A percentile compares a stretch with the other conserved stretches of the same genome.
These are phyloP conservation scores for Gulo gulo DNA, from an alignment of 2,113 vertebrate genomes.

Conservation along the genomic window DNA sequence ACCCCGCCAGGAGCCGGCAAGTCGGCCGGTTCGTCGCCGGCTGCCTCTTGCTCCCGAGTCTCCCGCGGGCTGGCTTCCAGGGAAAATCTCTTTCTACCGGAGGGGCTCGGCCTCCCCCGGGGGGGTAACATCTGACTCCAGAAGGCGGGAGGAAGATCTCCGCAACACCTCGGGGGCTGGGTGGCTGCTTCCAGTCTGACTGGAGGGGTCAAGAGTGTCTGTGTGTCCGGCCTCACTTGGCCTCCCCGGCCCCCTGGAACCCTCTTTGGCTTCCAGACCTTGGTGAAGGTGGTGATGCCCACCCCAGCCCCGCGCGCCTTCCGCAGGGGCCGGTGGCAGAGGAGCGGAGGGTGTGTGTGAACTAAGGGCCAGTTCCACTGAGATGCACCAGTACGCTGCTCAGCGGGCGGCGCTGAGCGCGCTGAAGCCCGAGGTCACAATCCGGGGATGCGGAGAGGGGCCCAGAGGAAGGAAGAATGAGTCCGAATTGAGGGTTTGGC, in stretches of 20 bases:
- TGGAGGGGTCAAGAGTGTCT: background rate
- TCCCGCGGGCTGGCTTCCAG: fast-evolving
- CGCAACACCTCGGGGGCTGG: fast-evolving
- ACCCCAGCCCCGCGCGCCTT: background rate
- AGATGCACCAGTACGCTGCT: background rate
- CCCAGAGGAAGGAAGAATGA: background rate
- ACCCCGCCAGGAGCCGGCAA: background rate
- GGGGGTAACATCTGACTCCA: background rate
- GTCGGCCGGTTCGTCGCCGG: background rate
- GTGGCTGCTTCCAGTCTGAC: background rate
- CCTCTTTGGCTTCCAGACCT: background rate
- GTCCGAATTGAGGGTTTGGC: background rate
- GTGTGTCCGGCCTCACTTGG: background rate
- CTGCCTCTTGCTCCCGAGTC: background rate
- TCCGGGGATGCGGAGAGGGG: background rate
- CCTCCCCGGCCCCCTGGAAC: background rate
- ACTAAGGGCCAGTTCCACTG: background rate
- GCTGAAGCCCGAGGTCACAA: background rate
- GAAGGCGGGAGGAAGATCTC: background rate
- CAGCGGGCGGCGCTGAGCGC: background rate
- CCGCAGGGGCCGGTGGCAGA: background rate
- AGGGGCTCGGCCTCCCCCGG: background rate
- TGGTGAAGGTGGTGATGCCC: background rate
- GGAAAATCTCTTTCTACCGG: background rate
- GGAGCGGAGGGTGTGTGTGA: background rate